Conservation (phyloP, 2,888 invertebrate genomes). For the Scaptodrosophila latifasciaeformis region DNA sequence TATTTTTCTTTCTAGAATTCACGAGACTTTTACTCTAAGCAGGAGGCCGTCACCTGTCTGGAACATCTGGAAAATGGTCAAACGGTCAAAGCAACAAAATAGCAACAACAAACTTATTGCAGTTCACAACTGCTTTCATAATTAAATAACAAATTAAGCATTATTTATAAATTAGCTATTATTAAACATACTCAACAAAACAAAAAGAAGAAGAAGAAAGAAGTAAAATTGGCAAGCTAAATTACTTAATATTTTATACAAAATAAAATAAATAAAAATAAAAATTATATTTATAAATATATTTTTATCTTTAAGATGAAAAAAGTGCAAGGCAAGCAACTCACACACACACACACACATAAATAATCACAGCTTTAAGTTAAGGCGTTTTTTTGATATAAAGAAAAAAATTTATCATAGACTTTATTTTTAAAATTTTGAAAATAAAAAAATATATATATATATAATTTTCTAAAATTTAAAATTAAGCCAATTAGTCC, state of each 20-base stretch:
- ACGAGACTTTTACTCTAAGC: constrained; percentile 73
- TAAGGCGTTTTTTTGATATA: no score
- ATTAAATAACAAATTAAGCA: constrained; percentile 14
- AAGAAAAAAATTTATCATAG: no score
- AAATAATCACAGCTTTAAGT: constrained; percentile 17
- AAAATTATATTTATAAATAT: constrained; percentile 16
- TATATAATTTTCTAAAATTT: no score
- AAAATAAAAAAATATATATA: no score
- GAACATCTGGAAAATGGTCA: constrained; percentile 6
- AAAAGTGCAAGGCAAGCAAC: constrained; percentile 8
- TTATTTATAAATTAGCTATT: constrained; percentile 47
- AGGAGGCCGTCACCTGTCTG: constrained; percentile 14
- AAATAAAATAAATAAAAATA: constrained; percentile 14
- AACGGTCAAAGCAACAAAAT: constrained; percentile 10
- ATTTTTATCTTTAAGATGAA: constrained; percentile 22
- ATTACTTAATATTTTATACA: constrained; percentile 51
- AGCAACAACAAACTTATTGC: constrained; percentile 7
- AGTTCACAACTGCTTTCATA: constrained; percentile 17
- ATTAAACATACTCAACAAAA: constrained; percentile 57
- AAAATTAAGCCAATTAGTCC: no score
- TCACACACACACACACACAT: constrained; percentile 2
- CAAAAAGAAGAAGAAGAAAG: constrained; percentile 12
- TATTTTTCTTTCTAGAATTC: constrained; percentile 58
- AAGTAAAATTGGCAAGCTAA: constrained; percentile 39
- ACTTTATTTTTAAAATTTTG: no score